These are phyloP conservation scores for Coregonus ussuriensis DNA, from an alignment of 2,797 vertebrate species.

Conservation along the genomic window DNA sequence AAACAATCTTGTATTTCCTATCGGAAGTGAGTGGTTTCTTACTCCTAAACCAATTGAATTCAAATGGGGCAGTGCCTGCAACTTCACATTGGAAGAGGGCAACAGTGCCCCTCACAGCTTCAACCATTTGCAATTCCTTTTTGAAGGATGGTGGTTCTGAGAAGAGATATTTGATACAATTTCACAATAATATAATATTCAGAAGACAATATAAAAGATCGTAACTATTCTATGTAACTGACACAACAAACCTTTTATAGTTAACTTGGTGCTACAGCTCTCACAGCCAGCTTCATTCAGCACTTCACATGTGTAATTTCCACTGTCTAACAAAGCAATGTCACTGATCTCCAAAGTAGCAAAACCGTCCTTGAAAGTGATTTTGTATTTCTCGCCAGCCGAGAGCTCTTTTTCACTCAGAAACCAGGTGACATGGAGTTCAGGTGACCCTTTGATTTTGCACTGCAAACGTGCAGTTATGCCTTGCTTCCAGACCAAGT, in stretches of 20 bases:
- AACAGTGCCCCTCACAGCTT: conserved; percentile 85
- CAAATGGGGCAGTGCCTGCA: conserved; percentile 87
- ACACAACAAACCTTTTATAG: conserved; percentile 86
- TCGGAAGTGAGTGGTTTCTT: conserved; percentile 85
- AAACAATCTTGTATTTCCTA: conserved; percentile 85
- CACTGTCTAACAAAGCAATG: conserved; percentile 78
- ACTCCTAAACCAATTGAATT: conserved; percentile 90
- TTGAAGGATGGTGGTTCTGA: conserved; percentile 87
- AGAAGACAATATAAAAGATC: not conserved
- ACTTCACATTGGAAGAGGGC: conserved; percentile 88
- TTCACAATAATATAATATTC: not conserved
- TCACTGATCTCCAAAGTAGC: conserved; percentile 80
- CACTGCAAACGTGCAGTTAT: conserved; percentile 82
- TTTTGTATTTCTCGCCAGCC: conserved; percentile 71
- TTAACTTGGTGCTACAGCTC: conserved; percentile 82
- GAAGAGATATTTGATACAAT: conserved; percentile 46
- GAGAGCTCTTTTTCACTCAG: conserved; percentile 84
- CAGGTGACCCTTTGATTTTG: conserved; percentile 85
- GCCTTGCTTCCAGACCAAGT: conserved; percentile 84
- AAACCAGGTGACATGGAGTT: conserved; percentile 87
- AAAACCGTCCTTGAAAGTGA: conserved; percentile 77
- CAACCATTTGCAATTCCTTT: conserved; percentile 81
- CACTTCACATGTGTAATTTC: conserved; percentile 87
- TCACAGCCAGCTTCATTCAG: conserved; percentile 87
- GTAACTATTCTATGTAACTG: not conserved